Evolutionary conservation across 30 jellyfish, hydroid and myxozoan genomes (phyloP), one percentile per base, ranked within the genome.

Genomic region (Aurelia sp.): DNA sequence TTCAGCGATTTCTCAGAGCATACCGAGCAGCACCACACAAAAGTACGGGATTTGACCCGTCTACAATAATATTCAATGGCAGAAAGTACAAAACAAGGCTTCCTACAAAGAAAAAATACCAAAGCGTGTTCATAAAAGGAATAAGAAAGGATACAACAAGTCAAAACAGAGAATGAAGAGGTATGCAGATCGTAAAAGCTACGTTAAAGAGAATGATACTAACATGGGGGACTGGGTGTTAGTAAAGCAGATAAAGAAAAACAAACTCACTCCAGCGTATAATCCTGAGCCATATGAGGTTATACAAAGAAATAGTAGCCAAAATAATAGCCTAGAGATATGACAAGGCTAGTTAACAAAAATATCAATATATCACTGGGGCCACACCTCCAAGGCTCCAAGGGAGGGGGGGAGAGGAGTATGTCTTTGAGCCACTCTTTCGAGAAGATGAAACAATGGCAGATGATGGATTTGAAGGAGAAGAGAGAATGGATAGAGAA

Each of bases 11-110:
- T n/a, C n/a, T n/a, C n/a, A n/a, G n/a, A n/a, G n/a, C n/a, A n/a
- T n/a, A n/a, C n/a, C n/a, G n/a, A n/a, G n/a, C n/a, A n/a, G n/a
- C n/a, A n/a, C n/a, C n/a, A n/a, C n/a, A n/a, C n/a, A n/a, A n/a
- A n/a, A 84, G 48, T 37, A 47, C 70, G 41, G 77, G 77, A 58
- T 50, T 17, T 18, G 40, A 47, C 58, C 87, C 92, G 4, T 63
- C 92, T 21, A 33, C 21, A 47, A 52, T 83, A 13, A 30, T 70
- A 11, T 83, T 83, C 79, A 83, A 83, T 67, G 92, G 92, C 21
- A 30, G 87, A 52, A 35, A 57, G 15, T 83, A 71, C 69, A 65
- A 68, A 35, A 83, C 92, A 30, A 51, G 88, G 7, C 86, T 79
- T 50, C 90, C 88, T 8, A 3, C 85, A 17, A 30, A 16, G 51